phyloP scores from a whole-genome alignment of 2,888 invertebrate genomes.

The Hydroisotoma schaefferi region DNA sequence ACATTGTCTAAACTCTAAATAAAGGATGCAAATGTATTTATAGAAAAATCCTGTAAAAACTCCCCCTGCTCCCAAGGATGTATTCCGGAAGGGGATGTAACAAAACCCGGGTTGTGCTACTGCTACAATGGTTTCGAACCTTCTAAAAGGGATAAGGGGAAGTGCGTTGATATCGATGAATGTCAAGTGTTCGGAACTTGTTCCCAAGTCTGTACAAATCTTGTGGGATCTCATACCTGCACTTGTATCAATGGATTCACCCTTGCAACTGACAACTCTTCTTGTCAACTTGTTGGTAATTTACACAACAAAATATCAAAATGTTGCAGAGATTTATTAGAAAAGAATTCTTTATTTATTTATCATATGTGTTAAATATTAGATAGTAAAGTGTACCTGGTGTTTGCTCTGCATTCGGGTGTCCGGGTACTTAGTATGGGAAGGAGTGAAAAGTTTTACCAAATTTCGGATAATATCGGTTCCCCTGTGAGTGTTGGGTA shows the following conservation, averaged over 20 bases:
- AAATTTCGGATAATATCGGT: slow-evolving; percentile 53
- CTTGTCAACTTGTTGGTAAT: slow-evolving; percentile 30
- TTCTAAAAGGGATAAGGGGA: slow-evolving; percentile 71
- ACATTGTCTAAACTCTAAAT: too few relatives aligned
- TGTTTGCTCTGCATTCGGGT: background rate
- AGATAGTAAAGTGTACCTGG: background rate
- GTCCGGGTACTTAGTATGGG: background rate
- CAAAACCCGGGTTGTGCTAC: slow-evolving; percentile 63
- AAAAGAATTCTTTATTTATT: background rate
- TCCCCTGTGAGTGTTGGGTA: slow-evolving; percentile 66
- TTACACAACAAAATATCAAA: background rate
- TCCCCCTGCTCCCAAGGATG: slow-evolving; percentile 37
- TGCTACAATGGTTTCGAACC: slow-evolving; percentile 86
- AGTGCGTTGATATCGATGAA: slow-evolving; percentile 57
- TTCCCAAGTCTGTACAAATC: slow-evolving; percentile 42
- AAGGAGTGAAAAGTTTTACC: background rate
- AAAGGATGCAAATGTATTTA: too few relatives aligned
- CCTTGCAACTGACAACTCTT: slow-evolving; percentile 14
- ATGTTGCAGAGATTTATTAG: background rate
- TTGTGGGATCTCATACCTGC: slow-evolving; percentile 30
- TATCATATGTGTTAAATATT: background rate
- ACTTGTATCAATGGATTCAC: slow-evolving; percentile 33
- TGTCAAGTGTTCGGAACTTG: slow-evolving; percentile 40
- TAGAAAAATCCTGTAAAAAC: slow-evolving; percentile 32
- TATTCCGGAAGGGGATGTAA: slow-evolving; percentile 22